These are phyloP conservation scores for Lithophane ornitopus DNA, from an alignment of 2,888 invertebrate genomes.

Conservation along the genomic window DNA sequence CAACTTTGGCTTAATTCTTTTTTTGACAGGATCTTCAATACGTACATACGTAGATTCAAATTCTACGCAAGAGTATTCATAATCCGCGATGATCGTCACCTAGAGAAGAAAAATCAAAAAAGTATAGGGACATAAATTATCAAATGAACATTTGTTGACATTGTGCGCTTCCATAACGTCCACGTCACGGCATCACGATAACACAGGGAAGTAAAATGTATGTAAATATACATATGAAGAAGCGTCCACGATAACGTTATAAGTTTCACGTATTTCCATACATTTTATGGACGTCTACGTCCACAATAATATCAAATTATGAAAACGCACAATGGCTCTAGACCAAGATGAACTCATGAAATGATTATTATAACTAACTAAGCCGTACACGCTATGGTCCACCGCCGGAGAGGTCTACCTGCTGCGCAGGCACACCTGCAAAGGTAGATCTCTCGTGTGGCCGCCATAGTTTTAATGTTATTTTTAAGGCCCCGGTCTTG, in stretches of 20 bases:
- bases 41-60: conserved; percentile 44
- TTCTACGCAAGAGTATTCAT: conserved; percentile 75
- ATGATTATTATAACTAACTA: background rate
- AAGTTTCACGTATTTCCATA: background rate
- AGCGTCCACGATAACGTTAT: background rate
- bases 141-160: background rate
- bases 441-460: background rate
- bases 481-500: background rate
- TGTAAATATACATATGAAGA: background rate
- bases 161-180: background rate
- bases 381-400: background rate
- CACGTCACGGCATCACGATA: background rate
- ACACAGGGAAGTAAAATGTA: background rate
- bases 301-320: background rate
- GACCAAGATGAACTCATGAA: background rate
- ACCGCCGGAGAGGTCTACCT: background rate
- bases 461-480: background rate
- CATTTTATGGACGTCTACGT: background rate
- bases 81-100: conserved; percentile 55
- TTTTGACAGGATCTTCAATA: too few species aligned
- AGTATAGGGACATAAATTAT: background rate
- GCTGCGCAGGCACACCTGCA: background rate
- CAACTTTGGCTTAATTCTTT: background rate
- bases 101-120: background rate
- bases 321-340: background rate